Percentiles rank a stretch among this genome's conserved stretches.
Conservation (phyloP, 2,113 vertebrate species). For the Prinia subflava region DNA sequence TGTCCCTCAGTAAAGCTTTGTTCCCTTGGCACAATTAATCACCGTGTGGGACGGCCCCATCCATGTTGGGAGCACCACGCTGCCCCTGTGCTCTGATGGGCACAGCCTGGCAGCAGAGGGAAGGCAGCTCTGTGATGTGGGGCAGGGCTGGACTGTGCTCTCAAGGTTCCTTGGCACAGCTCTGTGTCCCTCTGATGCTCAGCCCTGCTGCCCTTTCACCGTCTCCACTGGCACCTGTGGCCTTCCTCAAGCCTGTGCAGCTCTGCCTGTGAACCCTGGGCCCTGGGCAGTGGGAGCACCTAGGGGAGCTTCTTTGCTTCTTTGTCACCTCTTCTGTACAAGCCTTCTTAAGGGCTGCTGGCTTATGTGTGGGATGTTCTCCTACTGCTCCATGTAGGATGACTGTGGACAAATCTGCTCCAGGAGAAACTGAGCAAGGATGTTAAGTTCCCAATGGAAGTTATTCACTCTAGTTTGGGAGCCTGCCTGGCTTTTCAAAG, state of each 20-base stretch:
- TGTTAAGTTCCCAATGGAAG: neutral
- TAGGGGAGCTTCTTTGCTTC: neutral
- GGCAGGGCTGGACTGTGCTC: neutral
- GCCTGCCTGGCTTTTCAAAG: neutral
- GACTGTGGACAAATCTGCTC: neutral
- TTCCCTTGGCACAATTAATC: neutral
- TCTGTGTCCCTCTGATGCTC: neutral
- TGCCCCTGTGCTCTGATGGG: neutral
- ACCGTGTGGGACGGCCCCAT: accelerated
- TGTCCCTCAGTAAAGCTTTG: neutral
- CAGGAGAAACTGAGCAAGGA: neutral
- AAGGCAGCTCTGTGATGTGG: accelerated
- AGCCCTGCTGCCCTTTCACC: neutral
- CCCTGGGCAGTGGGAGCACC: neutral
- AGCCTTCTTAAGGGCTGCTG: neutral
- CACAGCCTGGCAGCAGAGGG: neutral
- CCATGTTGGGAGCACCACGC: accelerated
- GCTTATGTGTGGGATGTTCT: neutral
- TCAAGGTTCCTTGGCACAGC: accelerated
- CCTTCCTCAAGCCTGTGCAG: neutral
- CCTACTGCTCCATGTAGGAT: neutral
- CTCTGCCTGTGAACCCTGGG: accelerated
- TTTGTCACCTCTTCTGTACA: neutral
- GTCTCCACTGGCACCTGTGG: neutral
- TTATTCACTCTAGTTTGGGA: neutral